These are phyloP conservation scores for Gambusia affinis DNA, from an alignment of 2,113 vertebrate genomes.

Conservation along the genomic window DNA sequence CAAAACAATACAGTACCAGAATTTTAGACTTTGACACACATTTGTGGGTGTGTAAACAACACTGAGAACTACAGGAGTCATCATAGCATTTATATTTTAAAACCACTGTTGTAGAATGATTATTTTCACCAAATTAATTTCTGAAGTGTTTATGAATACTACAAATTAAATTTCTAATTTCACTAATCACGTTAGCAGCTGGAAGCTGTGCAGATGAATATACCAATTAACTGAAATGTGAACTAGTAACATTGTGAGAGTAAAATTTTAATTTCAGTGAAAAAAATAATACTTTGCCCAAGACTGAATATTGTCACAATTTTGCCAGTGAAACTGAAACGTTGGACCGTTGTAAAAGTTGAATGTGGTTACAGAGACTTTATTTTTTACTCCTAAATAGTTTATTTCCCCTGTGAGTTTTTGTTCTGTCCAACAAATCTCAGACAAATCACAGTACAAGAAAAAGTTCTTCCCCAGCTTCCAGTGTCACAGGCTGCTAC, in stretches of 20 bases:
- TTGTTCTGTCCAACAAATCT: slow-evolving; percentile 37
- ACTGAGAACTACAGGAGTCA: too few species aligned
- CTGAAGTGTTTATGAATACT: too few species aligned
- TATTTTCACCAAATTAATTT: too few species aligned
- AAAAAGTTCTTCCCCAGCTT: slow-evolving; percentile 29
- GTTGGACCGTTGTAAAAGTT: slow-evolving; percentile 55
- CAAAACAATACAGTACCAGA: too few species aligned
- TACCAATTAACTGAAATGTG: slow-evolving; percentile 7
- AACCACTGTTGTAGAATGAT: too few species aligned
- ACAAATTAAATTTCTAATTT: too few species aligned
- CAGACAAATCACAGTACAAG: slow-evolving; percentile 12
- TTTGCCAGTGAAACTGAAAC: slow-evolving; percentile 50
- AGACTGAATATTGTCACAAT: slow-evolving; percentile 55
- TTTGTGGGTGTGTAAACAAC: too few species aligned
- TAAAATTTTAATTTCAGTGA: slow-evolving; percentile 27
- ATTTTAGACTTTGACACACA: too few species aligned
- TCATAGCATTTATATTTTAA: too few species aligned
- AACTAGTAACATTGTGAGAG: not conserved
- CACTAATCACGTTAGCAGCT: not conserved
- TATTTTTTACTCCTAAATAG: slow-evolving; percentile 58
- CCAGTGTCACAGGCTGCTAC: slow-evolving; percentile 7
- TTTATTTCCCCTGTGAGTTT: slow-evolving; percentile 32
- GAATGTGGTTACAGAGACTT: slow-evolving; percentile 25
- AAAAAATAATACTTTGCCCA: slow-evolving; percentile 20
- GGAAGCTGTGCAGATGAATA: slow-evolving; percentile 6